Percentiles rank a stretch among this genome's conserved stretches.
These are phyloP conservation scores for Psephotus haematonotus DNA, from an alignment of 2,113 vertebrate genomes.

Conservation along the genomic window DNA sequence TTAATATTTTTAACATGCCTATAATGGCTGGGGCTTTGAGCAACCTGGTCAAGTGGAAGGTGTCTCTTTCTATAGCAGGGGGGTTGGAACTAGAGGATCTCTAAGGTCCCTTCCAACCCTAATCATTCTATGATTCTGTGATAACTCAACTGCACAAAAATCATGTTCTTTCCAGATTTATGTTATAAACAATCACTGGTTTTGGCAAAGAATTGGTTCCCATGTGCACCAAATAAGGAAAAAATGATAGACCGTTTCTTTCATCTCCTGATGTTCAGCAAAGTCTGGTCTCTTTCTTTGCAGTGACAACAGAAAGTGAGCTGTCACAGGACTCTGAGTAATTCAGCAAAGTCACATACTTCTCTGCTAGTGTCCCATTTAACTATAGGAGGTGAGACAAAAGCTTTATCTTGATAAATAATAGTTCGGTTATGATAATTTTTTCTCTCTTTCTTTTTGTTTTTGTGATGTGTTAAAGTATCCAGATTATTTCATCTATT, in stretches of 20 bases:
- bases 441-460: background rate
- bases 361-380: background rate
- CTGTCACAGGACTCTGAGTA: background rate
- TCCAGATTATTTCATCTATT: background rate
- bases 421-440: background rate
- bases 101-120: background rate
- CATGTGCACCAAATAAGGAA: background rate
- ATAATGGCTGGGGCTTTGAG: background rate
- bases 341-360: background rate
- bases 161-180: background rate
- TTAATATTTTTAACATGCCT: background rate
- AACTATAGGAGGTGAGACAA: background rate
- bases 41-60: background rate
- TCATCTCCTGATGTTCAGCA: background rate
- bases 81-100: background rate
- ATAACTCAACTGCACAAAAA: background rate
- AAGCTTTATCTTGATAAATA: background rate
- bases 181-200: background rate
- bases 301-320: background rate
- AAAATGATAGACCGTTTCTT: background rate
- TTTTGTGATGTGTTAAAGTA: background rate
- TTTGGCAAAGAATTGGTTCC: background rate
- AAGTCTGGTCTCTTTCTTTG: background rate
- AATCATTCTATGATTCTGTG: background rate
- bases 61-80: background rate